Conservation (phyloP, 30 jellyfish, hydroid and myxozoan genomes). For the Chrysaora quinquecirrha region DNA sequence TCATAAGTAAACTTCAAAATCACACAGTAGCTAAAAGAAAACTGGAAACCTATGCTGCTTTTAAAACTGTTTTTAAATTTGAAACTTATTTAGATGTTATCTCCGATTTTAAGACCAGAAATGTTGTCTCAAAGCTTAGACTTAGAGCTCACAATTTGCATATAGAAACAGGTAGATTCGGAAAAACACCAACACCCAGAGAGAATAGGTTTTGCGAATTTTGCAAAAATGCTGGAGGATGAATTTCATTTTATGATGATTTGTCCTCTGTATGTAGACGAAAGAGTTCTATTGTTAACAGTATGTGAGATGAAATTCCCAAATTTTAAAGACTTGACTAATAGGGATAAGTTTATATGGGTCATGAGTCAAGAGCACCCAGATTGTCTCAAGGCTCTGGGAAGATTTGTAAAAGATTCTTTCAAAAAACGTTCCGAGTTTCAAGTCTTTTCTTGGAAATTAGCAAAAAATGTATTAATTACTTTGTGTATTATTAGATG, state of each 20-base stretch:
- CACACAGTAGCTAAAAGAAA: neutral
- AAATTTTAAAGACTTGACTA: neutral
- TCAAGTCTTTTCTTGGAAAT: neutral
- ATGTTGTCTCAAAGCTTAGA: too few relatives aligned
- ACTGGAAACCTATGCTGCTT: constrained; percentile 3
- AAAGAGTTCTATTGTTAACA: neutral
- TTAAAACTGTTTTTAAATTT: constrained; percentile 12
- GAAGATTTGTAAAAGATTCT: neutral
- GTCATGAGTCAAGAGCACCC: constrained; percentile 14
- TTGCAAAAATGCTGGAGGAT: too few relatives aligned
- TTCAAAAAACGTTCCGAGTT: neutral
- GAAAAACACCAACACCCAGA: too few relatives aligned
- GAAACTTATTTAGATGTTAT: constrained; percentile 3
- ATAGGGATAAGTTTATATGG: constrained; percentile 13
- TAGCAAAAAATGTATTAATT: neutral
- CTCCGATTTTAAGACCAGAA: neutral
- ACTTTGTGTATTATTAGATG: too few relatives aligned
- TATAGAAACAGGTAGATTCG: too few relatives aligned
- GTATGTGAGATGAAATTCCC: constrained; percentile 11
- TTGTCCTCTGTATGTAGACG: too few relatives aligned
- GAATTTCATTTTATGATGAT: too few relatives aligned
- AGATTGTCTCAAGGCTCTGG: neutral
- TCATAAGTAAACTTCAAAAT: neutral
- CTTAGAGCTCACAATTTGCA: too few relatives aligned
- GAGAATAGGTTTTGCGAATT: too few relatives aligned